These are phyloP conservation scores for Cossypha heuglini DNA, from an alignment of 2,797 vertebrate genomes.

Conservation along the genomic window DNA sequence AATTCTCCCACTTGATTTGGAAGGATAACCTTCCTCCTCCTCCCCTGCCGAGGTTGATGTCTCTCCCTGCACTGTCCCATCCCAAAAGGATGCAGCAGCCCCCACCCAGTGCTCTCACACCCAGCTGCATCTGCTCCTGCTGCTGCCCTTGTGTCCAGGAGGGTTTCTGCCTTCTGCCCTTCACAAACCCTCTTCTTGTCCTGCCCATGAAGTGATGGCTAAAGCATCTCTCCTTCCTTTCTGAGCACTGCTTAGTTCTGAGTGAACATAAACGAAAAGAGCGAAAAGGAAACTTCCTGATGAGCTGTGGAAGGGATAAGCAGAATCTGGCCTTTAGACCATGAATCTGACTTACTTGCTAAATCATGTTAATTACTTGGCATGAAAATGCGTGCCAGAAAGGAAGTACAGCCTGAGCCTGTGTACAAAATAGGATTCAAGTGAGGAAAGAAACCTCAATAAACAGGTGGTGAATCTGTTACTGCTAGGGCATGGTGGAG, in stretches of 20 bases:
- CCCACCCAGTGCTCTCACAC: neutral
- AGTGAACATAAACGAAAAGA: neutral
- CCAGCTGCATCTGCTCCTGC: neutral
- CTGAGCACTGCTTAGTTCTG: neutral
- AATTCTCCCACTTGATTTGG: neutral
- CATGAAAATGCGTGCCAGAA: neutral
- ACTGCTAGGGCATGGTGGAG: neutral
- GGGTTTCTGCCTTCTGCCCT: neutral
- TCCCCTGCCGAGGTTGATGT: rapidly evolving
- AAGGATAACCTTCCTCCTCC: neutral
- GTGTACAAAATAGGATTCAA: neutral
- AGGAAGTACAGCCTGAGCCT: neutral
- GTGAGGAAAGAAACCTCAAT: neutral
- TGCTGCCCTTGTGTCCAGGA: neutral
- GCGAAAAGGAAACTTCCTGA: neutral
- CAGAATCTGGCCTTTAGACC: neutral
- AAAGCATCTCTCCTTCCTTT: neutral
- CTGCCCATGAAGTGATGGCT: rapidly evolving
- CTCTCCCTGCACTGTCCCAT: neutral
- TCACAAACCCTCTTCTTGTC: neutral
- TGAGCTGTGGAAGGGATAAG: neutral
- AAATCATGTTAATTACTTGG: neutral
- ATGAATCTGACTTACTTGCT: neutral
- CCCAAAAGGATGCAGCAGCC: neutral
- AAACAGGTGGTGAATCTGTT: neutral